Base-by-base conservation (phyloP, 1,140 invertebrate genomes). In the Eueides isabella region DNA sequence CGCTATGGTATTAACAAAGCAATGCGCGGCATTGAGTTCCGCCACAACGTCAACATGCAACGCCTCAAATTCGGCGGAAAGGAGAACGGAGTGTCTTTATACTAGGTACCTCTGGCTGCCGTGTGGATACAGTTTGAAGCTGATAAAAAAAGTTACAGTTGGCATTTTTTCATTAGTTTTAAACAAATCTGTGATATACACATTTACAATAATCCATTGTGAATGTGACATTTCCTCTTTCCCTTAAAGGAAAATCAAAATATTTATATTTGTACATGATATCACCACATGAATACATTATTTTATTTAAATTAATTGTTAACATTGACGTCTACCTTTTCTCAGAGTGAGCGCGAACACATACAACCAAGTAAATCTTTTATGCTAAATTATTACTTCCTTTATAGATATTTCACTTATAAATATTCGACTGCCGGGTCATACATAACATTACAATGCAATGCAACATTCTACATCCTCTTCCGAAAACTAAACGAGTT, bases 351-450 rank as follows among this genome's bases (percentile, higher is more conserved):
- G 19, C 19, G 5, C 5, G n/a, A 44, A 44, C 41, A 44, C n/a
- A 44, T 2, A 5, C n/a, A 44, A n/a, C 41, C 41, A 19, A n/a
- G n/a, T 44, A 44, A 44, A 44, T n/a, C 48, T 55, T 55, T 55
- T 14, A 55, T 55, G 48, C 48, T 23, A 55, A 55, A 2, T 55
- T 55, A 55, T 55, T 23, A 55, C 48, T 55, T 55, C 48, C 48
- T 55, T 2, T 55, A 55, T 12, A 55, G 48, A 23, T 55, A 55
- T 55, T 23, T 55, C 19, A 55, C 48, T 55, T 55, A 55, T 55
- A 55, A 55, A 55, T 55, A 55, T 55, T 55, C 11, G 48, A 55
- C 48, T 55, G 48, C 48, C 48, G 48, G 48, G 19, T 55, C 44
- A 6, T 23, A 38, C 35, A 38, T 38, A n/a, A n/a, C 35, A 16